Percentiles rank a stretch among this genome's conserved stretches.
These are phyloP conservation scores for Siphamia tubifer DNA, from an alignment of 2,113 vertebrate genomes.

Conservation along the genomic window DNA sequence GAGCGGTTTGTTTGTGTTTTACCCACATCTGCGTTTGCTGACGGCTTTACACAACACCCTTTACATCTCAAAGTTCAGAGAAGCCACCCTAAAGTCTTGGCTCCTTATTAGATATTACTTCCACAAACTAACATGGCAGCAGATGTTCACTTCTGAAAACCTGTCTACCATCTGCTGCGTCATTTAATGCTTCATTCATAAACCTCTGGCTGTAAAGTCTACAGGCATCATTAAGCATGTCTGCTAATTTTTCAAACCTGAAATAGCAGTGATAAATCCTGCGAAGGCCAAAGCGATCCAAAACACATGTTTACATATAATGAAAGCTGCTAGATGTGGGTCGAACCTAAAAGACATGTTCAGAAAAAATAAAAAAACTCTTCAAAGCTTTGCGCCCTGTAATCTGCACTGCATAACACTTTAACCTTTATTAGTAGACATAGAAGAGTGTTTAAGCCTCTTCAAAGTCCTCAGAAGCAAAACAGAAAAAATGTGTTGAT, in stretches of 20 bases:
- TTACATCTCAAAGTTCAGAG: background rate
- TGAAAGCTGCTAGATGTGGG: slow-evolving; percentile 8
- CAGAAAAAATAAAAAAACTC: slow-evolving; percentile 26
- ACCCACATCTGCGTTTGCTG: background rate
- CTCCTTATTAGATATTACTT: background rate
- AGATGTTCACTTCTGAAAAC: slow-evolving; percentile 49
- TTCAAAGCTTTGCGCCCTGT: slow-evolving; percentile 29
- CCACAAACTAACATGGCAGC: slow-evolving; percentile 9
- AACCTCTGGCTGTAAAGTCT: slow-evolving; percentile 44
- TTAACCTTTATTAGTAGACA: slow-evolving; percentile 45
- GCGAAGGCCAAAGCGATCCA: slow-evolving; percentile 20
- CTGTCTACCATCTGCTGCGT: slow-evolving; percentile 30
- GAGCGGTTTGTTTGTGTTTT: background rate
- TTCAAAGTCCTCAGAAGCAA: slow-evolving; percentile 37
- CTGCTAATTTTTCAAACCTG: slow-evolving; percentile 68
- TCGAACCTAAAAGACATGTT: slow-evolving; percentile 43
- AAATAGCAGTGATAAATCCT: slow-evolving; percentile 55
- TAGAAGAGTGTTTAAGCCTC: slow-evolving; percentile 28
- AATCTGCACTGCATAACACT: slow-evolving; percentile 42
- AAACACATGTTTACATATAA: slow-evolving; percentile 55
- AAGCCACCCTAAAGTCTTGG: background rate
- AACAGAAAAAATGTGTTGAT: slow-evolving; percentile 13
- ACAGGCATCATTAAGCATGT: slow-evolving; percentile 57
- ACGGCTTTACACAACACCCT: no score
- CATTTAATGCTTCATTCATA: slow-evolving; percentile 51